phyloP scores from a whole-genome alignment of 2,797 vertebrate species.

The Eutrigla gurnardus region DNA sequence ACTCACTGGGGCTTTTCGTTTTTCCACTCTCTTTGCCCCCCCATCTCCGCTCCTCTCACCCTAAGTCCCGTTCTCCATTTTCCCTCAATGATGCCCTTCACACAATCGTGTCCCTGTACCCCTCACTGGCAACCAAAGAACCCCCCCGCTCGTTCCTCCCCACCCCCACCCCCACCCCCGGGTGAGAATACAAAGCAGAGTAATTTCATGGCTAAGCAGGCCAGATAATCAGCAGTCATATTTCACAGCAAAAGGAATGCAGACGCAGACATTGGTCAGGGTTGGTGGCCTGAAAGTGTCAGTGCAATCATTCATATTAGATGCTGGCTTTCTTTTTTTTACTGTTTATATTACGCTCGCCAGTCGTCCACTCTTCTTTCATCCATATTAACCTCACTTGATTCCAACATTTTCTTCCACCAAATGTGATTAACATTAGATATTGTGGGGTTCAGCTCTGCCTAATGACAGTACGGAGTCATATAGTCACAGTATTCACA shows the following conservation, averaged over 20 bases:
- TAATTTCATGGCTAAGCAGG: constrained; percentile 80
- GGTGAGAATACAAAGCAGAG: constrained; percentile 73
- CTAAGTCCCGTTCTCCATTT: constrained; percentile 35
- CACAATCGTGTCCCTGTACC: constrained; percentile 50
- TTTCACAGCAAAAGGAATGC: constrained; percentile 66
- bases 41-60: constrained; percentile 40
- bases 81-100: constrained; percentile 69
- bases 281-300: constrained; percentile 59
- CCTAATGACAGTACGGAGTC: constrained; percentile 15
- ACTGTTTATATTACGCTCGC: constrained; percentile 20
- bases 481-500: background rate
- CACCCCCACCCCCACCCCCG: background rate
- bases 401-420: background rate
- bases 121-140: constrained; percentile 26
- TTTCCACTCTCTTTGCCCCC: constrained; percentile 35
- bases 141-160: background rate
- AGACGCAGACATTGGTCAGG: constrained; percentile 60
- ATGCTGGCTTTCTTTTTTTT: background rate
- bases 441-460: constrained; percentile 13
- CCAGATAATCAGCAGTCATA: constrained; percentile 78
- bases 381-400: constrained; percentile 5
- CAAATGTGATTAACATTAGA: background rate
- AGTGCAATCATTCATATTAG: constrained; percentile 59
- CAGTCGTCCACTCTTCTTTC: constrained; percentile 15
- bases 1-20: constrained; percentile 48